A percentile compares a stretch with the other conserved stretches of the same genome.
Conservation (phyloP, 2,113 vertebrate genomes). For the Gopherus flavomarginatus region DNA sequence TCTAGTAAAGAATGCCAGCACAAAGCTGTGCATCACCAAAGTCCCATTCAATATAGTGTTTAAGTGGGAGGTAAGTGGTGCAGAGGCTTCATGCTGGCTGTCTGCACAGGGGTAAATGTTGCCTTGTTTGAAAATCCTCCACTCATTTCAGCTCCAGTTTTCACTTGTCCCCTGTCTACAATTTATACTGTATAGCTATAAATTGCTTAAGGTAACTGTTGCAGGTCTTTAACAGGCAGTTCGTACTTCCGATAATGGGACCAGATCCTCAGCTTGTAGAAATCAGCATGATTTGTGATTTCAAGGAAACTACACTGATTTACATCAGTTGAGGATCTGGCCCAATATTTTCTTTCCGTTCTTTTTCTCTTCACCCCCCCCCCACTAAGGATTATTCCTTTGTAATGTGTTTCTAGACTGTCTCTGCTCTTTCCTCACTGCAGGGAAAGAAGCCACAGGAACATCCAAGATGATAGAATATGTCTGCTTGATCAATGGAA, state of each 20-base stretch:
- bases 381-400: neutral
- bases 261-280: neutral
- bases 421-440: neutral
- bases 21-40: slow-evolving; percentile 8
- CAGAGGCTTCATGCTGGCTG: neutral
- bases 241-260: neutral
- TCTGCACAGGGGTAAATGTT: neutral
- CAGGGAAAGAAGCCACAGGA: neutral
- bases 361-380: neutral
- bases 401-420: neutral
- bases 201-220: neutral
- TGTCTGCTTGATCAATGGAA: slow-evolving; percentile 8
- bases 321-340: neutral
- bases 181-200: neutral
- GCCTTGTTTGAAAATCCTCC: neutral
- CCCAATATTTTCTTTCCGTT: neutral
- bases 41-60: slow-evolving; percentile 9
- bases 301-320: neutral
- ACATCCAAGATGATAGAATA: neutral
- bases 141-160: neutral
- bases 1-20: slow-evolving; percentile 11
- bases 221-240: neutral
- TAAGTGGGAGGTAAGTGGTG: neutral
- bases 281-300: neutral
- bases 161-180: slow-evolving; percentile 14